phyloP scores from a whole-genome alignment of 2,888 invertebrate species.

The Ormyrus thymus region DNA sequence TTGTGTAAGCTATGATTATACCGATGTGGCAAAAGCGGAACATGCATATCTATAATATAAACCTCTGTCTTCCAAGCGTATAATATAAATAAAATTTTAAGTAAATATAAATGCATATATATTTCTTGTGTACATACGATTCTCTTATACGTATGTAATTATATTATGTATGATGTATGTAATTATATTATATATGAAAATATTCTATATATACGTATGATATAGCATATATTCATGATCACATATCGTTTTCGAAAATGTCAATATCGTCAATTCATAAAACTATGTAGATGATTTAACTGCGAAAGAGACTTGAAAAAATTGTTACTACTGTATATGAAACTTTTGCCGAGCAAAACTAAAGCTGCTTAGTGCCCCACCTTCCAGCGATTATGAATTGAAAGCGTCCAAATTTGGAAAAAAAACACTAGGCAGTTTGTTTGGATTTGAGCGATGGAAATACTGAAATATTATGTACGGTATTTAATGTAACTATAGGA shows the following conservation, averaged over 20 bases:
- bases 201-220: slow-evolving; percentile 15
- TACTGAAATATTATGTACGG: slow-evolving; percentile 17
- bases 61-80: slow-evolving; percentile 74
- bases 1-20: slow-evolving; percentile 22
- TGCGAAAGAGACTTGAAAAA: slow-evolving; percentile 38
- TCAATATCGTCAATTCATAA: slow-evolving; percentile 62
- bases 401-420: too few relatives aligned
- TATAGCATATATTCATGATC: slow-evolving; percentile 42
- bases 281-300: slow-evolving; percentile 41
- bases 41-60: slow-evolving; percentile 66
- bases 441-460: slow-evolving; percentile 1
- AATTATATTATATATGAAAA: slow-evolving; percentile 24
- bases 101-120: slow-evolving; percentile 53
- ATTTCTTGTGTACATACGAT: slow-evolving; percentile 56
- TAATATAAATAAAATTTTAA: slow-evolving; percentile 61
- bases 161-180: slow-evolving; percentile 39
- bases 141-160: slow-evolving; percentile 52
- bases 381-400: too few relatives aligned
- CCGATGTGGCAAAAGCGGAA: slow-evolving; percentile 42
- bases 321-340: slow-evolving; percentile 5
- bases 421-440: background rate
- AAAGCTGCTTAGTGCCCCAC: too few relatives aligned
- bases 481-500: slow-evolving; percentile 29
- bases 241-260: slow-evolving; percentile 59
- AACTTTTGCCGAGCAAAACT: slow-evolving; percentile 10